Evolutionary conservation across 2,888 invertebrate genomes (phyloP), one percentile per base, ranked within the genome.

Genomic region (Zygogramma bicolorata): DNA sequence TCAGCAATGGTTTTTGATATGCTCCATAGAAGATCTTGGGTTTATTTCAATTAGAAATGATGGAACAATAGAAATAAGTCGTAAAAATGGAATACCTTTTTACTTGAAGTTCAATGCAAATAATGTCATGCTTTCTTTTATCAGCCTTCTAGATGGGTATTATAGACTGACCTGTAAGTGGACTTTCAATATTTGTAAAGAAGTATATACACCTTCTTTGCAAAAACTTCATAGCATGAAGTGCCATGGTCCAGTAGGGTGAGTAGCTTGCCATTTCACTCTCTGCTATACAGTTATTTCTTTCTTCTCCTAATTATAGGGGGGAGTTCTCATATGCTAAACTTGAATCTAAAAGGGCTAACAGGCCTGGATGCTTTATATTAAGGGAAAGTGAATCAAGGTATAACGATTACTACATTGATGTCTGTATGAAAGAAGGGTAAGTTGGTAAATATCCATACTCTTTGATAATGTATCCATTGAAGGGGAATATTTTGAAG

Each of bases 191-290:
- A 89, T 97, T 73, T 97, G 96, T 83, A 93, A 92, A 84, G 93
- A 95, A 81, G 91, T 95, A 68, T 89, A 91, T 69, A 94, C 96
- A 0, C 97, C 96, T 3, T 94, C 94, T 3, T 87, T 97, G 70
- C 90, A 91, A 81, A 91, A 90, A 80, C 86, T 97, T 20, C 91
- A 93, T 77, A 88, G 89, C 74, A 88, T 93, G 81, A 95, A 94
- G 87, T 96, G 95, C 82, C 97, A 97, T 87, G 97, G 97, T 20
- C 97, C 97, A 65, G 93, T 97, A 65, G 95, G 96, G 95, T 95
- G 89, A 89, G 90, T 83, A 68, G 68, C 70, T 49, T 63, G n/a
- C 18, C n/a, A 5, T n/a, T 3, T 57, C 25, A 1, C 66, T 59
- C n/a, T n/a, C n/a, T n/a, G n/a, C n/a, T n/a, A n/a, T n/a, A n/a